A percentile compares a stretch with the other conserved stretches of the same genome.
Conservation (phyloP, 2,113 vertebrate species). For the Aviceda subcristata region DNA sequence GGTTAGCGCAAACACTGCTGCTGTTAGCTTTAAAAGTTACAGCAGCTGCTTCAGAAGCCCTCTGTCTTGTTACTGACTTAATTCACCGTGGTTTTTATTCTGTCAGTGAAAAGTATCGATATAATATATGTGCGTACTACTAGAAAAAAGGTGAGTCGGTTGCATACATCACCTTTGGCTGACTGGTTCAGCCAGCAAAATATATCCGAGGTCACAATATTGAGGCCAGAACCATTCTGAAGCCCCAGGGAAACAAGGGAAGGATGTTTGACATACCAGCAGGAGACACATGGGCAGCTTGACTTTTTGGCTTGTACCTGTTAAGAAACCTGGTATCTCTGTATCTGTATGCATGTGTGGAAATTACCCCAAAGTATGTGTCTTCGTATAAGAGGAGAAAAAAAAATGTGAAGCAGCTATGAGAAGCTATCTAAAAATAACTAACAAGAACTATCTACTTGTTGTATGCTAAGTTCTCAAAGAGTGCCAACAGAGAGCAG, state of each 20-base stretch:
- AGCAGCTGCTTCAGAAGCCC: background rate
- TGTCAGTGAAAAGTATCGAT: background rate
- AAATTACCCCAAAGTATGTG: too few species aligned
- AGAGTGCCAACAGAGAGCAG: background rate
- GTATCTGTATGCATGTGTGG: background rate
- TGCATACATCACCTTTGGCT: background rate
- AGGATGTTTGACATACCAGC: background rate
- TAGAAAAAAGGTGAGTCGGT: background rate
- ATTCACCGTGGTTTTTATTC: background rate
- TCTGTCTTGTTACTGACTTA: background rate
- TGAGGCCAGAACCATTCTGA: background rate
- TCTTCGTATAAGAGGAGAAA: background rate
- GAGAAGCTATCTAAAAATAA: too few species aligned
- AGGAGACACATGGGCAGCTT: background rate
- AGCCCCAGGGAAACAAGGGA: background rate
- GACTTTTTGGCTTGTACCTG: background rate
- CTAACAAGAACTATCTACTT: accelerated
- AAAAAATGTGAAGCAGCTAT: background rate
- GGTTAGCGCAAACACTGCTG: background rate
- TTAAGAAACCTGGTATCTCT: background rate
- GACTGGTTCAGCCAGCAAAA: background rate
- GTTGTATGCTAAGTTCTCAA: accelerated
- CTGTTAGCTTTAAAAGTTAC: background rate
- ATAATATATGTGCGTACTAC: background rate
- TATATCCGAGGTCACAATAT: background rate